Evolutionary conservation across 2,113 vertebrate genomes (phyloP), one percentile per base, ranked within the genome.

Genomic region (Jacana jacana): DNA sequence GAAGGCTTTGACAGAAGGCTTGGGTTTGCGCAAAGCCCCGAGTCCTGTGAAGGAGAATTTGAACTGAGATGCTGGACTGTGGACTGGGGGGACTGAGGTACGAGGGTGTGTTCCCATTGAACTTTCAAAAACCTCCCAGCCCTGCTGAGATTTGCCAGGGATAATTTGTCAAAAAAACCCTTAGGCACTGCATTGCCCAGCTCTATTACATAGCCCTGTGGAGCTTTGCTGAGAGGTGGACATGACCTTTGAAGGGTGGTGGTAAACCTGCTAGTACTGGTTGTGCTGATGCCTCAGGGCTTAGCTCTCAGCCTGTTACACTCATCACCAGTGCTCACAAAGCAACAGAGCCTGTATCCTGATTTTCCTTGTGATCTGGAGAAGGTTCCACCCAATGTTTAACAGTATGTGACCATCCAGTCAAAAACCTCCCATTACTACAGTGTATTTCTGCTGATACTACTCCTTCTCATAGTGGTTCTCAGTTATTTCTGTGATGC

Each of bases 201-300:
- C 14, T 48, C 7, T 76, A 37, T 35, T 42, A 35, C 14, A n/a
- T 4, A 44, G 16, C 44, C 12, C 35, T 18, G 7, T 27, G 39
- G 25, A 17, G 8, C 70, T 89, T 65, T 3, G 2, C 49, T 16
- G 40, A 24, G 35, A 52, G 48, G 9, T n/a, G 40, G 27, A 33
- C 0, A 0, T 13, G 39, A 14, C 24, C 4, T 0, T 11, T 81
- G 10, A 13, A 49, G n/a, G 3, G 13, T 35, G 9, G 7, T 33
- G 25, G 33, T 23, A 69, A 40, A 55, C 55, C 24, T 61, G 1
- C 27, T 37, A 31, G 33, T 35, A 77, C 44, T 89, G 42, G 7
- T 40, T 78, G 23, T 30, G 25, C 25, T 20, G 37, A 12, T 57
- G 54, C 27, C 44, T 55, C 54, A 30, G n/a, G 39, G 39, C 39